A percentile compares a stretch with the other conserved stretches of the same genome.
These are phyloP conservation scores for Podiceps cristatus DNA, from an alignment of 2,113 vertebrate species.

Conservation along the genomic window DNA sequence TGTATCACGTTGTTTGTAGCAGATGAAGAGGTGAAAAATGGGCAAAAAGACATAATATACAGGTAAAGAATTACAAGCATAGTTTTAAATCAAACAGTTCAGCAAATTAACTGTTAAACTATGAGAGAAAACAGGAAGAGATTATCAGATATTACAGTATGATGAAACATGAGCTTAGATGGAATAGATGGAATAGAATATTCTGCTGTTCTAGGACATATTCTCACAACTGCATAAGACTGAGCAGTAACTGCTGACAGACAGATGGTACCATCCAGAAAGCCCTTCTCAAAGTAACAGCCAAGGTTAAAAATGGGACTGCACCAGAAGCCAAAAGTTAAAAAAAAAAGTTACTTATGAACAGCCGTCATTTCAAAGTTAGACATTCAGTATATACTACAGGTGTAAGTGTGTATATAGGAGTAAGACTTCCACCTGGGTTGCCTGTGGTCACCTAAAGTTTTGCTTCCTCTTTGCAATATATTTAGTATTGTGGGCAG, in stretches of 20 bases:
- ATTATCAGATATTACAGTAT: background rate
- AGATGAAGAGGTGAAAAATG: background rate
- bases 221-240: constrained; percentile 14
- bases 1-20: background rate
- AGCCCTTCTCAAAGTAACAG: background rate
- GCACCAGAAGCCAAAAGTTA: background rate
- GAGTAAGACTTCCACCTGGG: background rate
- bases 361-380: background rate
- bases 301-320: constrained; percentile 46
- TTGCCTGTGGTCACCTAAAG: background rate
- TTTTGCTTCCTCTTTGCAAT: background rate
- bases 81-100: background rate
- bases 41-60: background rate
- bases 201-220: background rate
- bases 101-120: background rate
- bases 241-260: constrained; percentile 23
- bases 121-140: background rate
- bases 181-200: background rate
- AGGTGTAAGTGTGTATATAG: too few species aligned
- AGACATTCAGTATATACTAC: background rate
- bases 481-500: background rate
- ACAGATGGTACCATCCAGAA: constrained; percentile 39
- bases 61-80: background rate
- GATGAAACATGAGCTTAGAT: background rate
- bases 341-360: background rate